Evolutionary conservation across 2,888 invertebrate species (phyloP).

Genomic region (Boloria euphrosyne): DNA sequence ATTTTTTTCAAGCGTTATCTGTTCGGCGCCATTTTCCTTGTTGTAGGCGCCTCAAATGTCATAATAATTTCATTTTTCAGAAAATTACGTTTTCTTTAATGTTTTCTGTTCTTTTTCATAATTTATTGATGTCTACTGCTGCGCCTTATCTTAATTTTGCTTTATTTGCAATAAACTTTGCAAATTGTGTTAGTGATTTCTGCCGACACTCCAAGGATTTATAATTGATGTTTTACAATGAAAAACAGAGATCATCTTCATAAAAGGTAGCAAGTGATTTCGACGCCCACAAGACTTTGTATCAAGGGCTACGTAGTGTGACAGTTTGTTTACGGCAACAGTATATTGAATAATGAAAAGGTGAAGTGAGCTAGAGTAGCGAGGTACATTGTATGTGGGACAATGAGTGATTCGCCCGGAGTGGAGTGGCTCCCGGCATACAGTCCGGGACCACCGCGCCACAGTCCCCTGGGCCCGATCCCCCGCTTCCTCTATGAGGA

Average conservation of each 20-base stretch:
- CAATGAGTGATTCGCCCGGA: conserved; percentile 79
- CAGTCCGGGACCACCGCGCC: conserved; percentile 78
- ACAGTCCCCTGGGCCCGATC: conserved; percentile 76
- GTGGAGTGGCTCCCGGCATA: conserved; percentile 81
- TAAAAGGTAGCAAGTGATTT: conserved; percentile 69
- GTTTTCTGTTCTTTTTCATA: conserved; percentile 67
- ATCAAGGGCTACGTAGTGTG: conserved; percentile 50
- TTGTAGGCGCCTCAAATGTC: conserved; percentile 82
- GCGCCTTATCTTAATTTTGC: conserved; percentile 53
- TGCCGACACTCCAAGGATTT: conserved; percentile 75
- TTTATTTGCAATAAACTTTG: conserved; percentile 49
- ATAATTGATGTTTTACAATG: conserved; percentile 70
- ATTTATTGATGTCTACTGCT: conserved; percentile 54
- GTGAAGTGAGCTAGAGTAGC: conserved; percentile 50
- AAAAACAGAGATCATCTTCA: conserved; percentile 65
- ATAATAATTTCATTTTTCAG: conserved; percentile 78
- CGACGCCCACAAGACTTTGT: conserved; percentile 57
- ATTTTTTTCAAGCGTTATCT: conserved; percentile 37
- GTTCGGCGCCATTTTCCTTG: conserved; percentile 78
- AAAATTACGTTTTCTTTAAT: conserved; percentile 73
- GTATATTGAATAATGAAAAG: conserved; percentile 41
- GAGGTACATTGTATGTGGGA: conserved; percentile 57
- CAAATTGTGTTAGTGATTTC: conserved; percentile 56
- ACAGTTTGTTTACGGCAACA: conserved; percentile 48
- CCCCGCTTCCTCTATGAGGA: conserved; percentile 77